Conservation (phyloP, 2,888 invertebrate genomes). For the Drosophila algonquin region DNA sequence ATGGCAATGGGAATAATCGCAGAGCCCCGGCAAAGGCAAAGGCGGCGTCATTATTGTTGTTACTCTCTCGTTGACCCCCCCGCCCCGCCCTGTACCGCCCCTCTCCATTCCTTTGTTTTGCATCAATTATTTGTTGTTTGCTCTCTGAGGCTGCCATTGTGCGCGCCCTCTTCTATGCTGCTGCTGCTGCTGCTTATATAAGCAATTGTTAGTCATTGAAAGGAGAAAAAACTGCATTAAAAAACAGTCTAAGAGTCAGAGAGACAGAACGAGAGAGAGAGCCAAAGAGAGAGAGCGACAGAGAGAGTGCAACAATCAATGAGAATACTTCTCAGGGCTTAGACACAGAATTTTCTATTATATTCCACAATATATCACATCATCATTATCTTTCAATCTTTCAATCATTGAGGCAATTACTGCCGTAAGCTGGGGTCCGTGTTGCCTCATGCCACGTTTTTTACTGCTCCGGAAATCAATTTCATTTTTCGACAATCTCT, state of each 20-base stretch:
- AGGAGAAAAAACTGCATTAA: conserved; percentile 33
- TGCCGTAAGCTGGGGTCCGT: conserved; percentile 20
- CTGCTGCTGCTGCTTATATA: conserved; percentile 35
- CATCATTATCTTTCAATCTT: conserved; percentile 19
- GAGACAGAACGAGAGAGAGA: background rate
- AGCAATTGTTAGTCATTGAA: conserved; percentile 45
- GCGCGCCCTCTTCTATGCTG: background rate
- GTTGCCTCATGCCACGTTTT: background rate
- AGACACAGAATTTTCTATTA: conserved; percentile 14
- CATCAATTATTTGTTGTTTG: conserved; percentile 53
- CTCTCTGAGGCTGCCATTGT: conserved; percentile 22
- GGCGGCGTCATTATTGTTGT: conserved; percentile 58
- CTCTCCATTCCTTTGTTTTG: conserved; percentile 48
- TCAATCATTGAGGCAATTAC: background rate
- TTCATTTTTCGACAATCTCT: conserved; percentile 29
- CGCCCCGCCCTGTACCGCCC: background rate
- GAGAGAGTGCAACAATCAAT: conserved; percentile 23
- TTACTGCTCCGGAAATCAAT: conserved; percentile 38
- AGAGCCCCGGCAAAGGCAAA: conserved; percentile 14
- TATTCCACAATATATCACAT: conserved; percentile 3
- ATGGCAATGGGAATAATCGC: conserved; percentile 47
- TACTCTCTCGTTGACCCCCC: conserved; percentile 44
- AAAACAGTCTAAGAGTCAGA: conserved; percentile 25
- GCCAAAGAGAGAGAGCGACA: conserved; percentile 23
- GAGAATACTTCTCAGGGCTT: conserved; percentile 10